Base-by-base conservation (phyloP, 2,888 invertebrate genomes). In the Thymelicus lineola region DNA sequence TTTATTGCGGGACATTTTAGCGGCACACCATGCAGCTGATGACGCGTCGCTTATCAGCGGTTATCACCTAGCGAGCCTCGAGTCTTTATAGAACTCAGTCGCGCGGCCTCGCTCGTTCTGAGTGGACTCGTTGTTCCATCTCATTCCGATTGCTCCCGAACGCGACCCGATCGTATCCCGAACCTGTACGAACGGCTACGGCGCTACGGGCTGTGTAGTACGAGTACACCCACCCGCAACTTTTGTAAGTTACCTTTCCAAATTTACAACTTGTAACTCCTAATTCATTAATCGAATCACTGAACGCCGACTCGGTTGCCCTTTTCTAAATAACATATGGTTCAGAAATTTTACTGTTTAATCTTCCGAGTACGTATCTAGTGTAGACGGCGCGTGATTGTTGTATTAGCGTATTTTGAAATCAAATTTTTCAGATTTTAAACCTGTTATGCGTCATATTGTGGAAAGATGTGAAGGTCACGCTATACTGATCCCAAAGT, bases 51-150 rank as follows among this genome's bases (percentile, higher is more conserved):
- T 90, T 91, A 91, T 91, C 91, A 91, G 87, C 82, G 82, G 88
- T 89, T 91, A 91, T 91, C 91, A 90, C 87, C 86, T 84, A 81
- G 83, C 85, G 86, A 86, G 87, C 85, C 88, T 86, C 86, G 86
- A 79, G 78, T 73, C 74, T 73, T 74, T 68, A 66, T 75, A 80
- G 78, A 76, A 77, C 84, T 80, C 86, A 90, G 90, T 90, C 82
- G 85, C 86, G 88, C 87, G 88, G 79, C 81, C 82, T 84, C 87
- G 86, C 83, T 86, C 82, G 81, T 78, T 74, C 75, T 76, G 83
- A 80, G 85, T 83, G 82, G 85, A 83, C 85, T 84, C 79, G 74
- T 75, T 75, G 74, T 78, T 62, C 50, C 59, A 70, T 73, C 74
- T 73, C 73, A 73, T 68, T 55, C 73, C 77, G 74, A 75, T 71